Conservation (phyloP, 2,797 vertebrate species). For the Chelonia mydas region DNA sequence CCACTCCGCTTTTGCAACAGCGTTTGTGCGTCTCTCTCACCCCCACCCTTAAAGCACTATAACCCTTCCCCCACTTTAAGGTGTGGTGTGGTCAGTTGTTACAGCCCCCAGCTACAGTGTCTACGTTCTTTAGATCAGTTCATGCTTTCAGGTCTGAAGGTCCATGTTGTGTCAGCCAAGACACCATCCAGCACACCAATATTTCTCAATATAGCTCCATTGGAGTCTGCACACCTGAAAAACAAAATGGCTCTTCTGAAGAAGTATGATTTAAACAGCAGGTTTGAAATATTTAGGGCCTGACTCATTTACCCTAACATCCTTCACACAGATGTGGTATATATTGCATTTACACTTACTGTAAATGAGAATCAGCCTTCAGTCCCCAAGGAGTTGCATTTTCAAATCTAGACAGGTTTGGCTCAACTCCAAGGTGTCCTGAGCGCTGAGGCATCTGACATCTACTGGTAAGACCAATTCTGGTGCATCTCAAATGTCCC, state of each 20-base stretch:
- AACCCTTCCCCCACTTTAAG: background rate
- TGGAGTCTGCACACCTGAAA: background rate
- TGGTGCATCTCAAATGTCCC: background rate
- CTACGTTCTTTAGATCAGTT: background rate
- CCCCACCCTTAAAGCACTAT: too few relatives aligned
- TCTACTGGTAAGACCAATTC: background rate
- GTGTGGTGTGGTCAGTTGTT: background rate
- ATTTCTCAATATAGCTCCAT: background rate
- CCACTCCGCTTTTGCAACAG: background rate
- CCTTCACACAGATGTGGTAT: background rate
- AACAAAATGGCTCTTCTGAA: background rate
- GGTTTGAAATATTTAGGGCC: background rate
- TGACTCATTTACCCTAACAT: fast-evolving
- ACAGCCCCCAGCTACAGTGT: background rate
- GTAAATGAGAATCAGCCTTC: background rate
- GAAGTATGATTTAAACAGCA: background rate
- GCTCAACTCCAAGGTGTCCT: background rate
- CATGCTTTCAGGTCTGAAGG: background rate
- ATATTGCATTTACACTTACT: background rate
- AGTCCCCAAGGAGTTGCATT: background rate
- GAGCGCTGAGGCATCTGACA: background rate
- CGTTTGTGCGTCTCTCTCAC: background rate
- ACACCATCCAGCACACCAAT: background rate
- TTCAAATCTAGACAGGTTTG: background rate
- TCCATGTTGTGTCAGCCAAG: background rate